A percentile compares a stretch with the other conserved stretches of the same genome.
These are phyloP conservation scores for Darwinula stevensoni DNA, from an alignment of 2,888 invertebrate genomes.

Conservation along the genomic window DNA sequence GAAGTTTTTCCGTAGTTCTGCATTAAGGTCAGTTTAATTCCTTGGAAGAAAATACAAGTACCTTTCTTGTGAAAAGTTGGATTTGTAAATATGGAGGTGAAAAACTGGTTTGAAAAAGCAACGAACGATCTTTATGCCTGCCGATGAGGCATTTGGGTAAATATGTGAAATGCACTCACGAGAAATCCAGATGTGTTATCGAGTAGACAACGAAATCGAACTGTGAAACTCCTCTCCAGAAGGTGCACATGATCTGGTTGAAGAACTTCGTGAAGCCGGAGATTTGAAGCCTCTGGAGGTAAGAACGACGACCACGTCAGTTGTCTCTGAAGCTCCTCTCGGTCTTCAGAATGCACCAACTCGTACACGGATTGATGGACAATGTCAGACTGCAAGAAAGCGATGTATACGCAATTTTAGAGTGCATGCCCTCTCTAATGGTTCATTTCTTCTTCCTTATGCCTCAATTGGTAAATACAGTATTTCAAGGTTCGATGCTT, in stretches of 20 bases:
- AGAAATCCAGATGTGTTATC: constrained; percentile 99
- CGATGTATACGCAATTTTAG: background rate
- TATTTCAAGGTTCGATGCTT: too few relatives aligned
- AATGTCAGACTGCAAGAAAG: constrained; percentile 67
- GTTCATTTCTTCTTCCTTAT: too few relatives aligned
- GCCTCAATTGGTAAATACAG: too few relatives aligned
- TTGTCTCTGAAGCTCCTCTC: constrained; percentile 85
- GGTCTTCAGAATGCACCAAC: constrained; percentile 91
- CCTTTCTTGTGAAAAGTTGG: too few relatives aligned
- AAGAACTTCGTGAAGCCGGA: constrained; percentile 60
- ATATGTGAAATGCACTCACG: constrained; percentile 35
- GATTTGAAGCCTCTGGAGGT: constrained; percentile 29
- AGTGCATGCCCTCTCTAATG: too few relatives aligned
- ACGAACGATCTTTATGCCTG: too few relatives aligned
- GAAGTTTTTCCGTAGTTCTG: too few relatives aligned
- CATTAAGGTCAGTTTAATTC: too few relatives aligned
- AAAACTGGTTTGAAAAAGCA: too few relatives aligned
- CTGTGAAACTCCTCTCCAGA: constrained; percentile 86
- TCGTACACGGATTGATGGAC: constrained; percentile 98
- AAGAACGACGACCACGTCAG: constrained; percentile 80
- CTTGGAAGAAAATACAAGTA: too few relatives aligned
- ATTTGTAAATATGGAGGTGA: too few relatives aligned
- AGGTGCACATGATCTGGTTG: constrained; percentile 62
- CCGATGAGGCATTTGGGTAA: too few relatives aligned
- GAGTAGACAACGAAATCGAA: constrained; percentile 87